These are phyloP conservation scores for Euleptes europaea DNA, from an alignment of 2,113 vertebrate species.

Conservation along the genomic window DNA sequence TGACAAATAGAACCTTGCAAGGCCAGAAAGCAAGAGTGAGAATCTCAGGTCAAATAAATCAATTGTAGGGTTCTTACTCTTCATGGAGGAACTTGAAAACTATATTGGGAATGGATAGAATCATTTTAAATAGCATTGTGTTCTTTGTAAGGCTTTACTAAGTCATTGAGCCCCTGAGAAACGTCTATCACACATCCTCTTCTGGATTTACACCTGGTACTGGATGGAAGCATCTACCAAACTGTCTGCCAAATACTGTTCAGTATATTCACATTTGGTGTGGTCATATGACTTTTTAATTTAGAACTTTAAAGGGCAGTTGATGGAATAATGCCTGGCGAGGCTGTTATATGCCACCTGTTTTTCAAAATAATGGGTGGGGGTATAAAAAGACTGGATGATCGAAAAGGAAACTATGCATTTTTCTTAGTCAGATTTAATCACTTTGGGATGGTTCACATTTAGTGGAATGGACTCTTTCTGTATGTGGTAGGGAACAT, in stretches of 20 bases:
- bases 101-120: background rate
- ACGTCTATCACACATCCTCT: accelerated
- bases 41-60: background rate
- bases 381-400: background rate
- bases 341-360: background rate
- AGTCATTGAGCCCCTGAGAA: background rate
- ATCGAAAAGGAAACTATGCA: background rate
- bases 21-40: background rate
- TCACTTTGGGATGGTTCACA: background rate
- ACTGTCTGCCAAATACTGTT: background rate
- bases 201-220: background rate
- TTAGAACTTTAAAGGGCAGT: background rate
- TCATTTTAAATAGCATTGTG: background rate
- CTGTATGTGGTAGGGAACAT: background rate
- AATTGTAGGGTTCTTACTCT: background rate
- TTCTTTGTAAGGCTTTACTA: background rate
- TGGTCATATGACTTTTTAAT: background rate
- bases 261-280: background rate
- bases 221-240: background rate
- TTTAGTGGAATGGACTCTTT: no score
- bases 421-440: background rate
- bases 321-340: background rate
- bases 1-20: background rate
- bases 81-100: background rate
- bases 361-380: background rate